A percentile compares a stretch with the other conserved stretches of the same genome.
Evolutionary conservation across 2,888 invertebrate species (phyloP).

Genomic region (Escarpia spicata): DNA sequence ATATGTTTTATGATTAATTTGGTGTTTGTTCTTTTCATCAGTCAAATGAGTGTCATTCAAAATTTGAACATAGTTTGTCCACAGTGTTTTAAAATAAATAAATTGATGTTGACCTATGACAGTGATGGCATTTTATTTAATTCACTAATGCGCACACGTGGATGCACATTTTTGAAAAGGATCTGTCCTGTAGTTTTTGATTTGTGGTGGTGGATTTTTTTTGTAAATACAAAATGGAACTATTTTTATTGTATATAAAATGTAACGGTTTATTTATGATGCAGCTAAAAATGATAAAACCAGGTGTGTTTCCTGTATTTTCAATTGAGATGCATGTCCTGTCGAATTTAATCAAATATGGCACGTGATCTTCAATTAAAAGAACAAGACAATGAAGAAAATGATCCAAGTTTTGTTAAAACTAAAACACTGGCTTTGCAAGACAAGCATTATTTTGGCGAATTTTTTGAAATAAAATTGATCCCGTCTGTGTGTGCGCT

Average conservation of each 20-base stretch:
- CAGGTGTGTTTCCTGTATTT: no score
- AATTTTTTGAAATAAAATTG: not conserved
- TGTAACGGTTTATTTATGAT: no score
- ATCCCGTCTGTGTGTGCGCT: no score
- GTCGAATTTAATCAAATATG: no score
- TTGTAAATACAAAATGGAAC: not conserved
- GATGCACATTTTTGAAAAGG: not conserved
- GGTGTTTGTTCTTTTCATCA: not conserved
- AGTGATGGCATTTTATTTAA: not conserved
- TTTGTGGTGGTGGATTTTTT: not conserved
- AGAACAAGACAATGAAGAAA: no score
- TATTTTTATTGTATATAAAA: not conserved
- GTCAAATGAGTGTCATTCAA: not conserved
- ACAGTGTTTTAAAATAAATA: not conserved
- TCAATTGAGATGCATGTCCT: no score
- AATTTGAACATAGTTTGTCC: not conserved
- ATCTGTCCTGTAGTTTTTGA: not conserved
- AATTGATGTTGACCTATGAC: not conserved
- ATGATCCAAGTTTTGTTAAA: no score
- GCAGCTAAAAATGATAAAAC: no score
- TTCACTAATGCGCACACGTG: not conserved
- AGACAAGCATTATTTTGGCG: not conserved
- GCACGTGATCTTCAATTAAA: no score
- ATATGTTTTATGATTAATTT: not conserved
- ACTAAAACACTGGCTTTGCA: not conserved